Conservation (phyloP, 2,113 vertebrate genomes). For the Alethe diademata region DNA sequence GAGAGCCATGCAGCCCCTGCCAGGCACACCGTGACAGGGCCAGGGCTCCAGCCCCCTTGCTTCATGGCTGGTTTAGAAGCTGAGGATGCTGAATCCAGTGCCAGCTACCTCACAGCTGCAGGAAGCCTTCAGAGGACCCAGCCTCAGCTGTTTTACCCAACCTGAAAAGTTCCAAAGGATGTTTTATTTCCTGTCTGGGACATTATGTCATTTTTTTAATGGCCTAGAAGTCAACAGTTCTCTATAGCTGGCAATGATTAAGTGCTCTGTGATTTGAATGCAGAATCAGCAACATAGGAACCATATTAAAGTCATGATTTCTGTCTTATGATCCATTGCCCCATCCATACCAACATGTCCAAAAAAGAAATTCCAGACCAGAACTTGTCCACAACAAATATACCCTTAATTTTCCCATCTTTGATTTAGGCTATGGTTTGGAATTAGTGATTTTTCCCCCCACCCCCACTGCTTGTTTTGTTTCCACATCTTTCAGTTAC, state of each 20-base stretch:
- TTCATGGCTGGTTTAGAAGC: background rate
- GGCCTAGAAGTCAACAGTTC: background rate
- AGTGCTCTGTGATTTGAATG: background rate
- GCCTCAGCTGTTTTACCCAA: background rate
- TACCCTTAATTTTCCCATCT: too few species aligned
- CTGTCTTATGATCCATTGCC: background rate
- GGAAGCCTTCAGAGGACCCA: background rate
- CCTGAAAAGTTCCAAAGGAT: background rate
- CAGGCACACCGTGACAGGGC: background rate
- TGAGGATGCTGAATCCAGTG: background rate
- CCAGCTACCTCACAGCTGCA: background rate
- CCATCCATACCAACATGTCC: background rate
- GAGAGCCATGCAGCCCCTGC: background rate
- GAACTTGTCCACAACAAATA: background rate
- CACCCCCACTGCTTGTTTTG: background rate
- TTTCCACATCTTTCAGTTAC: background rate
- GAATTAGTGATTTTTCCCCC: background rate
- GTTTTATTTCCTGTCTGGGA: background rate
- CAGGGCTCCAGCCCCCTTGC: background rate
- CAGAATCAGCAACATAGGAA: background rate
- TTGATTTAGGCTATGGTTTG: background rate
- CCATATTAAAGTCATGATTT: background rate
- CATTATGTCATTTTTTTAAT: background rate
- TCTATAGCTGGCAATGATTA: background rate
- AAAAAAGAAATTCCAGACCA: background rate